A percentile compares a stretch with the other conserved stretches of the same genome.
phyloP scores from a whole-genome alignment of 92 coral and sea anemone species.

The Porites divaricata region DNA sequence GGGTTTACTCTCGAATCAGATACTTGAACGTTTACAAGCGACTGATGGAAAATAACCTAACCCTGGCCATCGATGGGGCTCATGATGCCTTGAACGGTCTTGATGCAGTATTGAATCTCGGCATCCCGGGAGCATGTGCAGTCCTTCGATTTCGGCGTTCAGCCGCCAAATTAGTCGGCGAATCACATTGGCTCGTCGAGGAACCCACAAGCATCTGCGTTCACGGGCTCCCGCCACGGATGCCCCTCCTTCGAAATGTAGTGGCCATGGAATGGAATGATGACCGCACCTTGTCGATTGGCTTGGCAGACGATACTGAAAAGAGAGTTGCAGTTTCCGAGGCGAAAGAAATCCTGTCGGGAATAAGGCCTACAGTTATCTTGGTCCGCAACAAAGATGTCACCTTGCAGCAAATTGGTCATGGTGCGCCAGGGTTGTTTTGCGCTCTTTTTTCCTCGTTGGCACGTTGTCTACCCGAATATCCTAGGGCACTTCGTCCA shows the following conservation, averaged over 20 bases:
- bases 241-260: not conserved
- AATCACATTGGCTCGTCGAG: not conserved
- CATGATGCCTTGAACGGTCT: conserved; percentile 10
- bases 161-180: not conserved
- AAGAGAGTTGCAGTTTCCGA: no score
- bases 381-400: not conserved
- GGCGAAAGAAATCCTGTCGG: no score
- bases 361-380: no score
- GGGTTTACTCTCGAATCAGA: not conserved
- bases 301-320: no score
- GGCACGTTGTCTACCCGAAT: not conserved
- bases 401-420: not conserved
- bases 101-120: conserved; percentile 1
- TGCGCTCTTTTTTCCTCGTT: not conserved
- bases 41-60: not conserved
- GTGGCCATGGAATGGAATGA: not conserved
- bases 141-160: not conserved
- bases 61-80: not conserved
- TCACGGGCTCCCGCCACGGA: not conserved
- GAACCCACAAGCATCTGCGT: not conserved
- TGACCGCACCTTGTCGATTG: no score
- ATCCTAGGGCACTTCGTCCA: no score
- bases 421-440: not conserved
- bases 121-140: not conserved
- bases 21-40: not conserved